Evolutionary conservation across 2,888 invertebrate species (phyloP), one percentile per base, ranked within the genome.

Genomic region (Dynastes maya): DNA sequence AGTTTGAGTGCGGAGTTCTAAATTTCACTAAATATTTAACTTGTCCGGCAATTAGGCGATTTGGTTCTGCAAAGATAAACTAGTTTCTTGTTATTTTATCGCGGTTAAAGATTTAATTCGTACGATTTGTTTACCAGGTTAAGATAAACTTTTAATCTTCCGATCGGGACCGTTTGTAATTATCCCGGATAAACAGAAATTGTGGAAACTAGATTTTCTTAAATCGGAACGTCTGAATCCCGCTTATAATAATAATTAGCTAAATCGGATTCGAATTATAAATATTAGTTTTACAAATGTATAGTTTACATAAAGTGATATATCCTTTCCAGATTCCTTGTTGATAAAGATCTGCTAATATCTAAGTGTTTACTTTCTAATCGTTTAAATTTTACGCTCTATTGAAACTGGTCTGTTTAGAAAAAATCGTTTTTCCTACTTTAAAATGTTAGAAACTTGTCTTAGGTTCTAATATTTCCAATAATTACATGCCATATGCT

Each of bases 11-110:
- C 22, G 22, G 22, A 55, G 55, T 55, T 40, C 40, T 65, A 65
- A 2, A 40, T 37, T 65, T 40, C 11, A n/a, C 5, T 40, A 65
- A 65, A 65, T 65, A 65, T 65, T 65, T 65, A 65, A 65, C 65
- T 40, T 40, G 40, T 40, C 65, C 40, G 16, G 40, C 40, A 65
- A 65, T 65, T 65, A 65, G 37, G 9, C 37, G 64, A 16, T 40
- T 40, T 13, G 8, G 2, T 65, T n/a, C 6, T 11, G 16, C 22
- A 37, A 13, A 8, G 16, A 65, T 65, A 65, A 65, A 65, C 65
- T 13, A 40, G 37, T 13, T 65, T 32, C 8, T 9, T 65, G 64
- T 63, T 55, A 16, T 55, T 65, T 6, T n/a, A 13, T n/a, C 37
- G 11, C 32, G 13, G n/a, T 16, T 37, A 22, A 40, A 65, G 6